These are phyloP conservation scores for Chiroxiphia lanceolata DNA, from an alignment of 2,797 vertebrate species.

Conservation along the genomic window DNA sequence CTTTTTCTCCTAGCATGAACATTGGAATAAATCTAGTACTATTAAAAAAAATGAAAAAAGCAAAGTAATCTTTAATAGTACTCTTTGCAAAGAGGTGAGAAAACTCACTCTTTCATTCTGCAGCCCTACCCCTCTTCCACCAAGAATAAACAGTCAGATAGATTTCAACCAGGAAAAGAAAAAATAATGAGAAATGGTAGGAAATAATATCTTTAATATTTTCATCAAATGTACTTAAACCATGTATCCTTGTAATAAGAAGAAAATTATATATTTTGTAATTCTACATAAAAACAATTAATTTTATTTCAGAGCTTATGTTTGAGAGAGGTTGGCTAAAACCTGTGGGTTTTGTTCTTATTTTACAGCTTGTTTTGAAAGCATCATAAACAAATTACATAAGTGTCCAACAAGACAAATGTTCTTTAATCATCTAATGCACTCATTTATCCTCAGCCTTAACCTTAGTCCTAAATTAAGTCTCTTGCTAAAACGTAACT, in stretches of 20 bases:
- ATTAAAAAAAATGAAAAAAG: background rate
- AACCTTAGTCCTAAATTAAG: constrained; percentile 88
- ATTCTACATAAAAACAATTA: constrained; percentile 44
- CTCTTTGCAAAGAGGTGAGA: background rate
- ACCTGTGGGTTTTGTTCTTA: constrained; percentile 59
- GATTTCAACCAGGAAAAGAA: background rate
- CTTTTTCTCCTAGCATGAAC: constrained; percentile 44
- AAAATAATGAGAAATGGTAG: background rate
- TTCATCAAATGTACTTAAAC: constrained; percentile 25
- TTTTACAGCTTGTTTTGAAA: constrained; percentile 72
- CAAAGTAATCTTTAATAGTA: background rate
- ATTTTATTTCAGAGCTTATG: constrained; percentile 57
- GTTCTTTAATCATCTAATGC: constrained; percentile 90
- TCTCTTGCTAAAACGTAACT: constrained; percentile 81
- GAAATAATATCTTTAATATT: background rate
- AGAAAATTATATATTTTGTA: background rate
- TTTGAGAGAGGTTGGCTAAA: constrained; percentile 56
- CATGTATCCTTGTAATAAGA: constrained; percentile 31
- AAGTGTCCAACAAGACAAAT: constrained; percentile 84
- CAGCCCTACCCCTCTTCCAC: background rate
- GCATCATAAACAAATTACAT: constrained; percentile 84
- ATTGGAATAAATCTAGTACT: background rate
- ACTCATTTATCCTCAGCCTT: constrained; percentile 85
- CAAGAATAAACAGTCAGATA: background rate
- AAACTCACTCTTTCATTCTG: background rate